Evolutionary conservation across 2,797 vertebrate genomes (phyloP), one percentile per base, ranked within the genome.

Genomic region (Channallabes apus): DNA sequence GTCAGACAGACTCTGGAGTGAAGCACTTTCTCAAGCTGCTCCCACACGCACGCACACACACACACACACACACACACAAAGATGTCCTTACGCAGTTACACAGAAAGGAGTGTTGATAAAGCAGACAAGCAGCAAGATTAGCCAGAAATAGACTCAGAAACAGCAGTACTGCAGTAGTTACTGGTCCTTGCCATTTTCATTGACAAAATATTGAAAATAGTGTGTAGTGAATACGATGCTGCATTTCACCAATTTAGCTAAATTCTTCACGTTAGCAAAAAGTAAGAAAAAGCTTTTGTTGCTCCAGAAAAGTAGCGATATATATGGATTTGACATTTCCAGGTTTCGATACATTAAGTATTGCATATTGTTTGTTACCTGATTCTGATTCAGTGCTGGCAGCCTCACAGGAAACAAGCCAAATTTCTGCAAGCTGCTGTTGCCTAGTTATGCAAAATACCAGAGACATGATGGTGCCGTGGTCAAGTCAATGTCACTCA

Each of bases 1-100:
- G 87, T 90, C 85, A 82, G 91, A 88, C 83, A 86, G 89, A 83
- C 85, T 89, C 85, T 69, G 88, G 90, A 84, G 90, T 87, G 82
- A 90, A 86, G n/a, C 84, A 87, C 86, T 88, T 88, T 91, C 88
- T 90, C 89, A 89, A 90, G 90, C 88, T 90, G 91, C 89, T 91
- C 88, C 91, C 85, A 82, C 86, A 85, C 88, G 82, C 71, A 73
- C 78, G 59, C 86, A 72, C 61, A 32, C 67, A 84, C 56, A 79
- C 20, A 80, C 58, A 79, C 17, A 81, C 35, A 87, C 15, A 85
- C 32, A 75, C 58, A 84, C 41, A 69, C 24, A 1, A 54, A 54
- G 51, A 77, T 14, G 64, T 32, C 65, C 68, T 59, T 32, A 78
- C n/a, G 67, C 14, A 71, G 38, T 29, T 41, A 72, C 27, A 80